Base-by-base conservation (phyloP, 2,888 invertebrate genomes). In the Caenorhabditis angaria region DNA sequence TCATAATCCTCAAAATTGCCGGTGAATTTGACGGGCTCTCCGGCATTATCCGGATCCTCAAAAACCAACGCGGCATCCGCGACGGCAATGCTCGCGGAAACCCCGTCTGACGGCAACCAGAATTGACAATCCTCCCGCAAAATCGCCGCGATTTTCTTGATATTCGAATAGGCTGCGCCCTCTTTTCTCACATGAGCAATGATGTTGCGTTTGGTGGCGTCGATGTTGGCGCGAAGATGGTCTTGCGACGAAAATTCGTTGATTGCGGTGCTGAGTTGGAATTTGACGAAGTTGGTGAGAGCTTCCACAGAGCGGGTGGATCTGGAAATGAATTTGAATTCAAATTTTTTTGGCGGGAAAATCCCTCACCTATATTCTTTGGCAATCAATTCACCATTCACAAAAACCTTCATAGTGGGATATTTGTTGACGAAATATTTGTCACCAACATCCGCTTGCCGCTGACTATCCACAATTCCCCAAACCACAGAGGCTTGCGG, bases 81-180 rank as follows among this genome's bases (percentile, higher is more conserved):
- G 22, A 80, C 85, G 27, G 65, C 69, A 28, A 78, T 71, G 51
- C 68, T 62, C 8, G 77, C 74, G 50, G 78, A 77, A 53, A 78
- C 75, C n/a, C 69, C 58, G n/a, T 94, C 97, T 89, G 95, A 93
- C 0, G 94, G 94, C 85, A 92, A 93, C 89, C 94, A 93, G 88
- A 99, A 99, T 76, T 93, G 91, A 87, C 99, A 99, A 86, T 99
- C 97, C 87, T 99, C 95, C 87, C 96, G 93, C 5, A 97, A 90
- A 87, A 93, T 93, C 12, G 92, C 92, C 0, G 96, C 84, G 22
- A 82, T 77, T 76, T 87, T 86, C 83, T 79, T 81, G 24, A 81
- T 50, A 41, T 76, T 76, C 8, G 70, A 54, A 60, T 81, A 85
- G 48, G 80, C 86, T n/a, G 70, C 61, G 32, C 82, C 69, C 32